These are phyloP conservation scores for Orbicella faveolata DNA, from an alignment of 64 coral and sea anemone genomes.

Conservation along the genomic window DNA sequence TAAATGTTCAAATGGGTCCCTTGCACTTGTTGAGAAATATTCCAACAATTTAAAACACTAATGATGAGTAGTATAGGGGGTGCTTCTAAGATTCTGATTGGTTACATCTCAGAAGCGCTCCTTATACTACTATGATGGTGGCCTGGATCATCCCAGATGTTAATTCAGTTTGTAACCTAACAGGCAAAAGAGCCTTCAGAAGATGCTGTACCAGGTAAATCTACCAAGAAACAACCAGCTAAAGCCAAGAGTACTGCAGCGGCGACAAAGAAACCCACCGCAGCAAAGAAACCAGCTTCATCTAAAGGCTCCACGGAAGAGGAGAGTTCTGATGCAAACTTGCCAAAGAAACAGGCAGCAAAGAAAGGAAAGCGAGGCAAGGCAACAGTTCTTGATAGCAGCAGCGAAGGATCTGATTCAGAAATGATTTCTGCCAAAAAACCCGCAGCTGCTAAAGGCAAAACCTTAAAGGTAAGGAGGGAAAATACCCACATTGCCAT, in stretches of 20 bases:
- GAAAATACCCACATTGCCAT: background rate
- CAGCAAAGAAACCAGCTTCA: background rate
- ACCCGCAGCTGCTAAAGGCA: constrained; percentile 9
- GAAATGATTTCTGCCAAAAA: background rate
- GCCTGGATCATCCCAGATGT: too few relatives aligned
- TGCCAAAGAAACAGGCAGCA: background rate
- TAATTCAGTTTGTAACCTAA: background rate
- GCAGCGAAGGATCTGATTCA: constrained; percentile 9
- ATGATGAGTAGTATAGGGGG: too few relatives aligned
- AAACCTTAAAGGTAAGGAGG: background rate
- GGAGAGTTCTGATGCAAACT: background rate
- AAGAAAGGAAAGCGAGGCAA: constrained; percentile 39
- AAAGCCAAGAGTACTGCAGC: background rate
- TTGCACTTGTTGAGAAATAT: too few relatives aligned
- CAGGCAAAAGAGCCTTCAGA: constrained; percentile 10
- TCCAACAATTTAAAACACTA: too few relatives aligned
- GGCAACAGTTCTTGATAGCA: background rate
- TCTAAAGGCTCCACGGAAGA: background rate
- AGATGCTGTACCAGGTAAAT: background rate
- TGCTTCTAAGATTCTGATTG: too few relatives aligned
- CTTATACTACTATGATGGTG: too few relatives aligned
- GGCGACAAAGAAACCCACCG: background rate
- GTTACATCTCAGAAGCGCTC: too few relatives aligned
- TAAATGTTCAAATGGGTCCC: too few relatives aligned
- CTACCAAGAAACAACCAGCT: background rate